phyloP scores from a whole-genome alignment of 2,888 invertebrate species.

The Drosophila cracens region DNA sequence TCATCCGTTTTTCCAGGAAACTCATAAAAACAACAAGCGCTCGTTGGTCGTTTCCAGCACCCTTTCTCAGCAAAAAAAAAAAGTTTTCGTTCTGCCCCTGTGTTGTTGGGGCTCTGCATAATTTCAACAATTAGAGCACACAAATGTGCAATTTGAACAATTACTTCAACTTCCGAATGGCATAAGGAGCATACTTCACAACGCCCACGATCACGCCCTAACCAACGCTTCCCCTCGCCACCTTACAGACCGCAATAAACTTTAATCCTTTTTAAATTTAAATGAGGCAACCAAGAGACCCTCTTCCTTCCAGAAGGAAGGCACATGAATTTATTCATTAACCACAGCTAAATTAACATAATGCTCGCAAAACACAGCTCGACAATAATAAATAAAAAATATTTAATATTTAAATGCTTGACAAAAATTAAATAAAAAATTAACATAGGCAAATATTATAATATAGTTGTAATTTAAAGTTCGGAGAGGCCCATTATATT shows the following conservation, averaged over 20 bases:
- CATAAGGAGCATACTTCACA: slow-evolving; percentile 57
- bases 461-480: slow-evolving; percentile 8
- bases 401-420: slow-evolving; percentile 28
- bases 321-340: slow-evolving; percentile 56
- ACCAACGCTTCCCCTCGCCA: slow-evolving; percentile 9
- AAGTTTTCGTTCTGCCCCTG: slow-evolving; percentile 39
- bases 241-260: slow-evolving; percentile 35
- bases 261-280: slow-evolving; percentile 71
- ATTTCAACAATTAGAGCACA: slow-evolving; percentile 69
- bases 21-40: slow-evolving; percentile 63
- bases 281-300: slow-evolving; percentile 48
- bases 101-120: slow-evolving; percentile 48
- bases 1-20: slow-evolving; percentile 23
- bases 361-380: slow-evolving; percentile 21
- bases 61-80: slow-evolving; percentile 13
- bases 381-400: slow-evolving; percentile 7
- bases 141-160: slow-evolving; percentile 73
- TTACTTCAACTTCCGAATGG: slow-evolving; percentile 71
- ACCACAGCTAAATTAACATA: slow-evolving; percentile 61
- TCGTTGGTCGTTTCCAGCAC: slow-evolving; percentile 29
- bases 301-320: neutral
- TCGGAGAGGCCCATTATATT: slow-evolving; percentile 38
- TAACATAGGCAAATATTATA: slow-evolving; percentile 13
- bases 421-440: slow-evolving; percentile 6
- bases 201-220: slow-evolving; percentile 32